Evolutionary conservation across 2,888 invertebrate genomes (phyloP), one percentile per base, ranked within the genome.

Genomic region (Thyatira batis): DNA sequence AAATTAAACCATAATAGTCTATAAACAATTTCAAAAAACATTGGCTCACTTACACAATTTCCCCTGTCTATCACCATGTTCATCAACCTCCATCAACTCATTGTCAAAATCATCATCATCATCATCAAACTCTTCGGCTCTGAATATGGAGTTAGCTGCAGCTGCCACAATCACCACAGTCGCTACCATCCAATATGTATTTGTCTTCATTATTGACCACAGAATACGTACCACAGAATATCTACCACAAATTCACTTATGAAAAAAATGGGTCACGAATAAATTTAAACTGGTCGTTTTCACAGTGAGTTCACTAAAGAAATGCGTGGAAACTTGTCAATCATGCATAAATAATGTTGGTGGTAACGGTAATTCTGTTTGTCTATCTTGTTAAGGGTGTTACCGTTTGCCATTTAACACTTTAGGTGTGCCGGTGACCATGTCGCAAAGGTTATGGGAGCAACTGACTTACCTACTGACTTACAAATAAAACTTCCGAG

Each of bases 381-480:
- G 84, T 75, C 71, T 52, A 80, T 85, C 69, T 52, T 69, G 81
- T 89, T 86, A 85, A 70, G 81, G 80, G 61, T 82, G 78, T 75
- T 78, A 89, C 90, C 87, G 91, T 89, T 89, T 75, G 61, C 66
- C 73, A 67, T 65, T 91, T 91, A 90, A 84, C 89, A 63, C 67
- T 59, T 55, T 65, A 63, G 11, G 39, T 44, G 46, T 23, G 9
- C 20, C 25, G 25, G 23, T 23, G 23, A 23, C 23, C 23, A 6
- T 23, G 23, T 23, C 20, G 3, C 6, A 17, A 43, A 43, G 43
- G 21, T 27, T 23, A 13, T 20, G 9, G 45, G 9, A 25, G 25
- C 25, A 25, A 27, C 48, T 17, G 20, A 45, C 27, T 48, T 48
- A 48, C 28, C 13, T 48, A 28, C 28, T 48, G 25, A 46, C 46